Evolutionary conservation across 2,888 invertebrate genomes (phyloP).

Genomic region (Ophraella communa): DNA sequence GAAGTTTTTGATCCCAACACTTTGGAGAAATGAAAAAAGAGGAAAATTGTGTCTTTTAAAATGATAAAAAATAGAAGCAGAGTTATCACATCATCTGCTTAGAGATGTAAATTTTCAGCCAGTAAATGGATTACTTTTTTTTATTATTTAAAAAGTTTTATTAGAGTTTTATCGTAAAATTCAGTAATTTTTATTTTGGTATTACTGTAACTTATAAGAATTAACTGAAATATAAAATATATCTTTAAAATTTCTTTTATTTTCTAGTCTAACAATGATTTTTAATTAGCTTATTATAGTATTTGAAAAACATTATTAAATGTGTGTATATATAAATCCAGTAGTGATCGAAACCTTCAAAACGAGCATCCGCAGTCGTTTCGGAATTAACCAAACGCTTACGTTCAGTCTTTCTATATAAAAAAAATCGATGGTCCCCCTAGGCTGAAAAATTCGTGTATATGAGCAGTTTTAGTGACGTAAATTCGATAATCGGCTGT

Average conservation of each 20-base stretch:
- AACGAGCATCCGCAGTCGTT: background rate
- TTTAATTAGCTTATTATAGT: too few relatives aligned
- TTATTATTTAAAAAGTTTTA: too few relatives aligned
- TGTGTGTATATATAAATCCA: too few relatives aligned
- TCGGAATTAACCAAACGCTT: background rate
- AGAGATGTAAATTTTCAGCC: conserved; percentile 12
- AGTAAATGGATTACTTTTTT: conserved; percentile 9
- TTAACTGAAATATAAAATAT: too few relatives aligned
- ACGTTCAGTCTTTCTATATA: background rate
- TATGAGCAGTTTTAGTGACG: background rate
- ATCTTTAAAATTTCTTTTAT: background rate
- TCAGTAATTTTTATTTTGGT: too few relatives aligned
- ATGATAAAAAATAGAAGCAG: conserved; percentile 8
- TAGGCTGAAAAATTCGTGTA: background rate
- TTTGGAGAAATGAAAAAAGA: conserved; percentile 1
- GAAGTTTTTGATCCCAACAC: conserved; percentile 20
- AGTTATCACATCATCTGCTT: too few relatives aligned
- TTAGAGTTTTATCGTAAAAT: too few relatives aligned
- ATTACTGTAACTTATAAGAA: too few relatives aligned
- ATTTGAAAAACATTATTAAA: too few relatives aligned
- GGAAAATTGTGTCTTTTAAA: background rate
- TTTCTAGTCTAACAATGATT: too few relatives aligned
- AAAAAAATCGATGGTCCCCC: background rate
- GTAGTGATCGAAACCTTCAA: background rate
- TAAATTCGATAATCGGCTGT: background rate